Evolutionary conservation across 1,140 invertebrate genomes (phyloP).

Genomic region (Drosophila sulfurigaster): DNA sequence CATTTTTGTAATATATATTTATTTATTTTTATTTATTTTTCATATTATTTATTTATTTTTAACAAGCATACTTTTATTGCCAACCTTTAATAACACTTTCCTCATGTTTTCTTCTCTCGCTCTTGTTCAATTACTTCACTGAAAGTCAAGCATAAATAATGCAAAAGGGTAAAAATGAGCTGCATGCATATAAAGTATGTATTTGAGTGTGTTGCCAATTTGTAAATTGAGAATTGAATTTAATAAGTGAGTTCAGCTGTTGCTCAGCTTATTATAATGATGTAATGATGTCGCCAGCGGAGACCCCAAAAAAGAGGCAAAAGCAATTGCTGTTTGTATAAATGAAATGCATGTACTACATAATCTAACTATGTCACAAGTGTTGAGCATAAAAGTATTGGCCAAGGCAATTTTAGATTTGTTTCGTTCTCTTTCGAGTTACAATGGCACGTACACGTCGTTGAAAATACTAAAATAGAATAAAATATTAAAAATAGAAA

Average conservation of each 20-base stretch:
- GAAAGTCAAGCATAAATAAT: background rate
- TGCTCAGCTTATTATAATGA: conserved; percentile 4
- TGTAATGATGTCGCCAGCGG: background rate
- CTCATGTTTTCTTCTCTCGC: too few species aligned
- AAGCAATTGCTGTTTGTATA: conserved; percentile 1
- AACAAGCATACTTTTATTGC: too few species aligned
- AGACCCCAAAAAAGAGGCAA: background rate
- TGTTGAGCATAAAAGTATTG: background rate
- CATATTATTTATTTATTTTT: too few species aligned
- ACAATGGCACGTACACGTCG: too few species aligned
- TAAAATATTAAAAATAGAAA: too few species aligned
- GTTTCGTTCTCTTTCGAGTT: conserved; percentile 28
- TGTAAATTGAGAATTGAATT: conserved; percentile 19
- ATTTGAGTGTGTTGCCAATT: background rate
- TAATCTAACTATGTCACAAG: conserved; percentile 1
- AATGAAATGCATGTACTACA: background rate
- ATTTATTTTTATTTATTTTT: too few species aligned
- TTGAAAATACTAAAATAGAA: too few species aligned
- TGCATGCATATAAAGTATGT: background rate
- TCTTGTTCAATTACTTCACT: background rate
- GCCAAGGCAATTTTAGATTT: conserved; percentile 6
- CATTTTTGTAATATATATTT: too few species aligned
- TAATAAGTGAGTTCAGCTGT: conserved; percentile 2
- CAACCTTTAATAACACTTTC: too few species aligned
- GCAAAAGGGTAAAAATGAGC: background rate